Evolutionary conservation across 2,113 vertebrate species (phyloP).

Genomic region (Sakesphorus luctuosus): DNA sequence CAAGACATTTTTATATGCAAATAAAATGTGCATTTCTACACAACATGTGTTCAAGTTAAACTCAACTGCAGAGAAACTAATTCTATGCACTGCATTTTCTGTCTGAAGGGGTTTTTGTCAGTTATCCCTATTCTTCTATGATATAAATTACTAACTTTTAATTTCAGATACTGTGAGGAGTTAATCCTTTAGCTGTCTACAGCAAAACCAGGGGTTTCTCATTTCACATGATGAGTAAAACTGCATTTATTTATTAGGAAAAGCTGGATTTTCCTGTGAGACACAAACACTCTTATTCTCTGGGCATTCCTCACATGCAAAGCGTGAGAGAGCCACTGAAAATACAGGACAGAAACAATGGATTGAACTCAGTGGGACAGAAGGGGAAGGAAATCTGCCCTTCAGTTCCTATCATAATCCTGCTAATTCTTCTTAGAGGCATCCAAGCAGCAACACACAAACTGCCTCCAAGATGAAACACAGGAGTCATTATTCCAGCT

Average conservation of each 20-base stretch:
- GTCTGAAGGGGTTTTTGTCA: background rate
- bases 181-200: background rate
- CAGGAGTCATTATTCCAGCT: constrained; percentile 78
- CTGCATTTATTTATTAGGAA: background rate
- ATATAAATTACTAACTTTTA: background rate
- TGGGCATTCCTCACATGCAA: constrained; percentile 23
- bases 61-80: background rate
- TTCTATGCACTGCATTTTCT: background rate
- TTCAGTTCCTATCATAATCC: constrained; percentile 73
- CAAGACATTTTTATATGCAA: background rate
- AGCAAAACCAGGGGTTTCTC: background rate
- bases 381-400: constrained; percentile 62
- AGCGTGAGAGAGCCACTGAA: constrained; percentile 53
- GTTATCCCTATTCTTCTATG: background rate
- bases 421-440: constrained; percentile 72
- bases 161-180: background rate
- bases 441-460: constrained; percentile 72
- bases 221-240: background rate
- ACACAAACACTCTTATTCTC: background rate
- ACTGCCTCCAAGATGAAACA: constrained; percentile 68
- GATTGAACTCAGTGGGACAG: background rate
- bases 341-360: background rate
- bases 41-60: background rate
- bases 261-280: background rate
- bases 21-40: background rate